Evolutionary conservation across 2,888 invertebrate genomes (phyloP).

Genomic region (Anticlea derivata): DNA sequence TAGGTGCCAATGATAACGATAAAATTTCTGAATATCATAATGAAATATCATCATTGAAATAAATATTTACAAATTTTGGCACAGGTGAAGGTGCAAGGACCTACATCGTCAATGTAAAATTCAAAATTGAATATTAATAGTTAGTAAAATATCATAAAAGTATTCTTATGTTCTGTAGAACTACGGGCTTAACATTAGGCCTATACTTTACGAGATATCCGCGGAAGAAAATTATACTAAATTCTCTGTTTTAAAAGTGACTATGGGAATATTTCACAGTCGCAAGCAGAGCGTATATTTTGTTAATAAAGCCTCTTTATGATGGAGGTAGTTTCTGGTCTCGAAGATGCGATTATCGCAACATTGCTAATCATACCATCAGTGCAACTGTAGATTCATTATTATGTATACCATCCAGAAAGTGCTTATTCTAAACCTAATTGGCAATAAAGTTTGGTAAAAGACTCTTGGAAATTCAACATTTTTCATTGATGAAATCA

Average conservation of each 20-base stretch:
- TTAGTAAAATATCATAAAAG: conserved; percentile 65
- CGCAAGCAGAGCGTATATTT: conserved; percentile 9
- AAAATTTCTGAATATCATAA: conserved; percentile 29
- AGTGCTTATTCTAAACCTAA: no score
- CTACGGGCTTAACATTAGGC: conserved; percentile 80
- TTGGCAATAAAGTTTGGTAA: no score
- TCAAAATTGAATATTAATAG: conserved; percentile 47
- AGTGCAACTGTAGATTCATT: no score
- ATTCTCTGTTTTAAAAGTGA: conserved; percentile 6
- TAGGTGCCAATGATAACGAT: conserved; percentile 5
- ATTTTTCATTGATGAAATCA: no score
- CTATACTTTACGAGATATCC: conserved; percentile 58
- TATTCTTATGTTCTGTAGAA: conserved; percentile 72
- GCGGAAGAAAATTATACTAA: conserved; percentile 22
- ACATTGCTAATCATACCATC: no score
- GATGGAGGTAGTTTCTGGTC: no score
- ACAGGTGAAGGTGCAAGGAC: conserved; percentile 71
- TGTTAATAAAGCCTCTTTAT: no score
- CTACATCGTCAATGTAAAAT: conserved; percentile 58
- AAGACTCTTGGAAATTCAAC: no score
- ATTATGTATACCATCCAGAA: no score
- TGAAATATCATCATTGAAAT: conserved; percentile 49
- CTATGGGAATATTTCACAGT: not conserved
- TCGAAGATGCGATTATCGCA: no score
- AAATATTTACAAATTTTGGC: conserved; percentile 78